Evolutionary conservation across 1,140 invertebrate genomes (phyloP).

Genomic region (Ridgeia piscesae): DNA sequence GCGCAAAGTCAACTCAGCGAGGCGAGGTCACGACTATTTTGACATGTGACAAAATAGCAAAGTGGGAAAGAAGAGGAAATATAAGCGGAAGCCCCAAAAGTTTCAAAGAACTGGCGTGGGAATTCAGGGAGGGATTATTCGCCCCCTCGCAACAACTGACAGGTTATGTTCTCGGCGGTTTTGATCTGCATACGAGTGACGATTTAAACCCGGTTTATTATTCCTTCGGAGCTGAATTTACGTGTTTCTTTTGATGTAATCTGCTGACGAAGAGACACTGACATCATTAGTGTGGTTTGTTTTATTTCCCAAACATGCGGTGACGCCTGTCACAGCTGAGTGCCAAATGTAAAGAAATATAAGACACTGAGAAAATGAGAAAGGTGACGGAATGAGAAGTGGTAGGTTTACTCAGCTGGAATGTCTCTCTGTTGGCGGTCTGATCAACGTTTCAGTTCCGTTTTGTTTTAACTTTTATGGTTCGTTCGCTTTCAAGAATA

Average conservation of each 20-base stretch:
- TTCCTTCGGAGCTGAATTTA: not conserved
- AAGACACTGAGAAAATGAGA: not conserved
- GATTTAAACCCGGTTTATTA: not conserved
- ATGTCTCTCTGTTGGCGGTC: not conserved
- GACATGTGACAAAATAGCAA: not conserved
- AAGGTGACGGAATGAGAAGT: not conserved
- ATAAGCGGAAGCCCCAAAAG: not conserved
- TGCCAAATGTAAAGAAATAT: not conserved
- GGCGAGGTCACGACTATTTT: not conserved
- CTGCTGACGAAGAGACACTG: not conserved
- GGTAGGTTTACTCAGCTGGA: not conserved
- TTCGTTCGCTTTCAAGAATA: not conserved
- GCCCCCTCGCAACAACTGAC: not conserved
- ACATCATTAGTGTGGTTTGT: not conserved
- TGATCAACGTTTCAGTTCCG: not conserved
- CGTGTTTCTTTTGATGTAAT: not conserved
- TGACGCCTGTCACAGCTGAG: not conserved
- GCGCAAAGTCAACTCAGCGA: not conserved
- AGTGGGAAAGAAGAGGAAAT: not conserved
- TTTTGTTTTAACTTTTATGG: not conserved
- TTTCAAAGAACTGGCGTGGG: not conserved
- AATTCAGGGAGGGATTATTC: not conserved
- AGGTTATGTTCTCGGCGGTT: not conserved
- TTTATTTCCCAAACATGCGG: not conserved
- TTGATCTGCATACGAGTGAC: not conserved